These are phyloP conservation scores for Elmis aenea DNA, from an alignment of 2,888 invertebrate species.

Conservation along the genomic window DNA sequence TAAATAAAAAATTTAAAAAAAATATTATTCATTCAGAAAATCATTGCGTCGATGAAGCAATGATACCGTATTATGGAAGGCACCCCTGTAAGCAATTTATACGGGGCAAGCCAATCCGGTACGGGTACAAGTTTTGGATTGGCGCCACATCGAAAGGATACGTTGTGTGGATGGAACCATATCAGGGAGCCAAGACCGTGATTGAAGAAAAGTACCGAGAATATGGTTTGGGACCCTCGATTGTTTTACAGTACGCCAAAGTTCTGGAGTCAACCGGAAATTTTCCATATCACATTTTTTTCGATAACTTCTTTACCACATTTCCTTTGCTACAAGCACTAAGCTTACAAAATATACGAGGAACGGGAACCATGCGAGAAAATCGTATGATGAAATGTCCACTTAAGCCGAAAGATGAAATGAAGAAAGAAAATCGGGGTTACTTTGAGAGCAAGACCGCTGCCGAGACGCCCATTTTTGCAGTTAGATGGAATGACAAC, in stretches of 20 bases:
- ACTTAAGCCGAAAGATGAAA: too few relatives aligned
- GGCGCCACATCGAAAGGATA: conserved; percentile 29
- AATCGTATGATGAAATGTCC: conserved; percentile 9
- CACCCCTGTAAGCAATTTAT: conserved; percentile 34
- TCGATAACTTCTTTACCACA: conserved; percentile 18
- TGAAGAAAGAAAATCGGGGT: conserved; percentile 9
- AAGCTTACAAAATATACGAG: conserved; percentile 4
- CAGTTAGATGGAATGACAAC: conserved; percentile 10
- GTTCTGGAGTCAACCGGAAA: conserved; percentile 2
- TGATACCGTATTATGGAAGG: conserved; percentile 38
- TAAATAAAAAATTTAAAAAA: conserved; percentile 26
- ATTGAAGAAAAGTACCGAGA: conserved; percentile 17
- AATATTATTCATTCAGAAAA: conserved; percentile 20
- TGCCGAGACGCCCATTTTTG: conserved; percentile 4
- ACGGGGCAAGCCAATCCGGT: conserved; percentile 30
- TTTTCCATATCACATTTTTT: conserved; percentile 11
- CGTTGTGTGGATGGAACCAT: conserved; percentile 29
- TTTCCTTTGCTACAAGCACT: conserved; percentile 10
- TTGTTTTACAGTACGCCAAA: conserved; percentile 13
- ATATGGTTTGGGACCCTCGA: conserved; percentile 16
- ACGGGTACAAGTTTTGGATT: conserved; percentile 31
- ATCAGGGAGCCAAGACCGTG: conserved; percentile 22
- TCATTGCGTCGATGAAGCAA: conserved; percentile 31
- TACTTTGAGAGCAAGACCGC: conserved; percentile 5
- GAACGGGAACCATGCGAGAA: conserved; percentile 14